A percentile compares a stretch with the other conserved stretches of the same genome.
Evolutionary conservation across 2,797 vertebrate species (phyloP).

Genomic region (Mormyrus proboscirostris): DNA sequence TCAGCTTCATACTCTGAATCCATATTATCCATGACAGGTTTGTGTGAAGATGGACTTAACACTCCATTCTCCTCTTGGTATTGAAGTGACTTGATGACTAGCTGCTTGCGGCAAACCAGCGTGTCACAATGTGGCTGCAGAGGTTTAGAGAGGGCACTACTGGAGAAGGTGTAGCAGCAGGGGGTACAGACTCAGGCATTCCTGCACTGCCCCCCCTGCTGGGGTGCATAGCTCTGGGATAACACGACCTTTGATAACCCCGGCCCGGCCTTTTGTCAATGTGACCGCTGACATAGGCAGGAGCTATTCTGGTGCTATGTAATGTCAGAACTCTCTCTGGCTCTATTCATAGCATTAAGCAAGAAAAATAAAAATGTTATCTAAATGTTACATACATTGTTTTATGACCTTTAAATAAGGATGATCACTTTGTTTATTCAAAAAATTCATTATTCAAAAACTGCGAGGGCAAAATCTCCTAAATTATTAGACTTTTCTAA

Average conservation of each 20-base stretch:
- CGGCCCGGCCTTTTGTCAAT: neutral
- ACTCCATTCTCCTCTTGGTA: neutral
- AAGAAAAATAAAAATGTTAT: neutral
- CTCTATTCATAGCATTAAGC: neutral
- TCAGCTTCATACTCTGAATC: neutral
- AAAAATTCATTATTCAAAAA: neutral
- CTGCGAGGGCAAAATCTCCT: neutral
- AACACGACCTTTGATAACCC: neutral
- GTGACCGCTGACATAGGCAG: neutral
- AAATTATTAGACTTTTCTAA: neutral
- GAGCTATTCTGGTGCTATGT: neutral
- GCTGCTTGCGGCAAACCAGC: neutral
- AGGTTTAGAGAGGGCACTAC: neutral
- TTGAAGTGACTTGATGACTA: neutral
- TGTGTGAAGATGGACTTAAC: neutral
- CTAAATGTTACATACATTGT: constrained; percentile 1
- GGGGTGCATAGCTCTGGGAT: neutral
- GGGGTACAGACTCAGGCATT: neutral
- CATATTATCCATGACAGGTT: neutral
- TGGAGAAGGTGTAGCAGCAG: neutral
- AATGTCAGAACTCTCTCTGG: neutral
- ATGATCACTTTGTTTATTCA: neutral
- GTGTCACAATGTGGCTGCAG: no score
- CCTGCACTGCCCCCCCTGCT: neutral
- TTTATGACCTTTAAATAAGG: neutral